Base-by-base conservation (phyloP, 2,113 vertebrate genomes). In the Oenanthe melanoleuca region DNA sequence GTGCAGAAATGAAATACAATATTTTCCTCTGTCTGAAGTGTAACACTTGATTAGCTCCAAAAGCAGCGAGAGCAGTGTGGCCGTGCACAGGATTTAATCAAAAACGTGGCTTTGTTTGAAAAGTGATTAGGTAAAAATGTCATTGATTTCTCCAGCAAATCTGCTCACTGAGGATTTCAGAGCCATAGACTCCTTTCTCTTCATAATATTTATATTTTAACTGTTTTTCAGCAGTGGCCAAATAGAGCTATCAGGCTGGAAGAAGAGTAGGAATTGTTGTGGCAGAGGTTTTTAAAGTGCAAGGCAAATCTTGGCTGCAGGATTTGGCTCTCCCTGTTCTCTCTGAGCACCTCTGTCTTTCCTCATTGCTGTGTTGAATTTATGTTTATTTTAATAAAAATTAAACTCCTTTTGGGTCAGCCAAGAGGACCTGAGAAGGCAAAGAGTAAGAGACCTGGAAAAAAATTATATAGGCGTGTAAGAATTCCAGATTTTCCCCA, bases 61-160 rank as follows among this genome's bases (percentile, higher is more conserved):
- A 89, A 91, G 81, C 84, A 93, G 92, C 4, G 23, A 37, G 64
- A 69, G 81, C 45, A 44, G 24, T 77, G 77, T 70, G 92, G 80
- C 89, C 55, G 11, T 49, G 93, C 79, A 45, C 53, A 9, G 67
- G 80, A 63, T 91, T 94, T 95, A 91, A 97, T 96, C 49, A 65
- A 85, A 95, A 94, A 72, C 3, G 28, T 57, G 37, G 81, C 44
- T 80, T 92, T 96, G 86, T 96, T 93, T 95, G 95, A 80, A 96
- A 97, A 96, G 95, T 61, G 82, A 89, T 95, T 94, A 88, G 83
- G 80, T 86, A 97, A 95, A 95, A 96, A 95, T 91, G 91, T 92
- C 90, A 90, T 86, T 94, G 95, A 93, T 96, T 96, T 80, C 79
- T 57, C 37, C 84, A 88, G 92, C 75, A 88, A 86, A 96, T 69